Base-by-base conservation (phyloP, 2,888 invertebrate genomes). In the Drosophila kanekoi region DNA sequence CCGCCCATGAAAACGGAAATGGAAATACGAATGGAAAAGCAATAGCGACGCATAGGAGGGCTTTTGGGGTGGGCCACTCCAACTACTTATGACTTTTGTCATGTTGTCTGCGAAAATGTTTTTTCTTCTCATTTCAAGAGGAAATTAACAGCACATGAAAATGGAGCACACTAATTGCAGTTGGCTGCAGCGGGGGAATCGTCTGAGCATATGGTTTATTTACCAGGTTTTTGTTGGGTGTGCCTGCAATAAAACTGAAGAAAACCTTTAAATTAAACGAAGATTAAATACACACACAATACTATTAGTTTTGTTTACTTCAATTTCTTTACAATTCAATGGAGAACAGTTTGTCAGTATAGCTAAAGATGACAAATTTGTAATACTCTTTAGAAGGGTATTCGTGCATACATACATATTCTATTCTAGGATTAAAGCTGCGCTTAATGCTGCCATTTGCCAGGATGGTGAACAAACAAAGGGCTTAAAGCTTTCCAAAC, bases 1-100 rank as follows among this genome's bases (percentile, higher is more conserved):
- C 60, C 63, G 74, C 70, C 67, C 72, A 51, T 82, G 69, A 67
- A 79, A 81, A 69, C 64, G 88, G 83, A 86, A 88, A 82, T 82
- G 77, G 63, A 77, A 69, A 66, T 86, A 63, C 83, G 69, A 81
- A 79, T 87, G 72, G 62, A 72, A 68, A 63, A 60, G 74, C 63
- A 57, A 74, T 68, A 51, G 49, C 47, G 49, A 60, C 51, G 14
- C 11, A 4, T 14, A 3, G 14, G 13, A 2, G 45, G 32, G n/a
- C 2, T 6, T 1, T 10, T 10, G 11, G 18, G 9, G n/a, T 1
- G 11, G 45, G 51, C 11, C 37, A 16, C 14, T 11, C 16, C 11
- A 28, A 43, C 16, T 41, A 43, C 59, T 73, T 62, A 64, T 57
- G 51, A 60, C 47, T 61, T 64, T 69, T 74, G 69, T 74, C 75